Percentiles rank a stretch among this genome's conserved stretches.
Evolutionary conservation across 2,888 invertebrate species (phyloP).

Genomic region (Melinaea marsaeus): DNA sequence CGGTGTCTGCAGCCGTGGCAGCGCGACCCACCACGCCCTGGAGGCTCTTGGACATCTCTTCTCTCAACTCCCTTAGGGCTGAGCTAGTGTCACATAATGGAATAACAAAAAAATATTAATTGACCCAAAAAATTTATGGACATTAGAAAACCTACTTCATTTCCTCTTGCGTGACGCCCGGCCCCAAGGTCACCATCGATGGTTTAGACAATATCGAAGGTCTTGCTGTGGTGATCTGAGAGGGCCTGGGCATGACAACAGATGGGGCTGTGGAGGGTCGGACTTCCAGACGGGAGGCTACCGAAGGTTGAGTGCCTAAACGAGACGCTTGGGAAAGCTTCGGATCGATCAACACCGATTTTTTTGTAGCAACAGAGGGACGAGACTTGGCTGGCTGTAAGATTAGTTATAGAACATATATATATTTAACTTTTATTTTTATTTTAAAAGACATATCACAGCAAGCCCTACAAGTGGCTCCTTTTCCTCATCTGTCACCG

Average conservation of each 20-base stretch:
- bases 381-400: conserved; percentile 43
- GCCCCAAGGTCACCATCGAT: conserved; percentile 11
- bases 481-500: too few species aligned
- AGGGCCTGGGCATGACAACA: conserved; percentile 16
- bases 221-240: conserved; percentile 6
- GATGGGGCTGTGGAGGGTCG: conserved; percentile 22
- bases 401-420: neutral
- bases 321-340: conserved; percentile 20
- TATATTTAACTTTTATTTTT: too few species aligned
- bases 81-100: conserved; percentile 32
- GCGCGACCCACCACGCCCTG: conserved; percentile 39
- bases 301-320: neutral
- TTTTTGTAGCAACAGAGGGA: conserved; percentile 59
- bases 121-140: neutral
- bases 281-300: conserved; percentile 6
- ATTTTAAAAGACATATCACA: too few species aligned
- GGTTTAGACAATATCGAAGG: conserved; percentile 12
- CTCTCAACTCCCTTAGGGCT: conserved; percentile 37
- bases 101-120: neutral
- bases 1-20: conserved; percentile 39
- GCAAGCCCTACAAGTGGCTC: too few species aligned
- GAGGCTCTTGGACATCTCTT: conserved; percentile 41
- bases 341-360: conserved; percentile 41
- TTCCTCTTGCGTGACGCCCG: conserved; percentile 40
- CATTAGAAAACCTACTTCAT: conserved; percentile 39